Conservation (phyloP, 2,888 invertebrate species). For the Hymenopus coronatus region DNA sequence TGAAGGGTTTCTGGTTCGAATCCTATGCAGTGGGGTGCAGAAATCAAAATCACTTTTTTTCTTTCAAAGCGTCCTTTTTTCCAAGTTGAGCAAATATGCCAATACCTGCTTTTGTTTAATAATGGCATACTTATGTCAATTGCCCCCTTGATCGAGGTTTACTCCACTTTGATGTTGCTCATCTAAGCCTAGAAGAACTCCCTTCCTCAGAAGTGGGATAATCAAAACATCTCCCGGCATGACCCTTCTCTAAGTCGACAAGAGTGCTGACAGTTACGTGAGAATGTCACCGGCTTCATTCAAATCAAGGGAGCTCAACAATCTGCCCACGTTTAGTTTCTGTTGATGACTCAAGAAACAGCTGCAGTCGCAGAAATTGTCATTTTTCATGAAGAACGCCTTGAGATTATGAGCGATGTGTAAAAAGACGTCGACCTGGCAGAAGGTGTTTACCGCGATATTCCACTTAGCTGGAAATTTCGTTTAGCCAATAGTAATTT, state of each 20-base stretch:
- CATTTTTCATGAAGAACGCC: too few relatives aligned
- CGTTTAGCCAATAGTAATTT: too few relatives aligned
- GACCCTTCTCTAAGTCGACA: neutral
- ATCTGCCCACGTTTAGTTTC: neutral
- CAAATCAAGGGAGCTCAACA: neutral
- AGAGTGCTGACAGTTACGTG: too few relatives aligned
- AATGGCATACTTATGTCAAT: too few relatives aligned
- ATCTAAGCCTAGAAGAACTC: neutral
- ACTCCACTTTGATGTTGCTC: neutral
- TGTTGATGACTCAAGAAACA: neutral
- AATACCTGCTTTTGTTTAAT: too few relatives aligned
- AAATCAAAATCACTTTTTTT: neutral
- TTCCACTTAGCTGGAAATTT: neutral
- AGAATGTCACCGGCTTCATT: neutral
- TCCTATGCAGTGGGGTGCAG: neutral
- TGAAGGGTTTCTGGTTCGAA: neutral
- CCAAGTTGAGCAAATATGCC: too few relatives aligned
- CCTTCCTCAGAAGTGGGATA: neutral
- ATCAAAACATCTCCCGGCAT: neutral
- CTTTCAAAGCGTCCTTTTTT: too few relatives aligned
- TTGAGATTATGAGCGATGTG: neutral
- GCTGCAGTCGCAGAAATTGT: too few relatives aligned
- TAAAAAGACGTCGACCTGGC: slow-evolving; percentile 1
- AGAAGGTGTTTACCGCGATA: neutral
- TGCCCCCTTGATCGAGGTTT: too few relatives aligned